Evolutionary conservation across 1,140 invertebrate genomes (phyloP).

Genomic region (Apis florea): DNA sequence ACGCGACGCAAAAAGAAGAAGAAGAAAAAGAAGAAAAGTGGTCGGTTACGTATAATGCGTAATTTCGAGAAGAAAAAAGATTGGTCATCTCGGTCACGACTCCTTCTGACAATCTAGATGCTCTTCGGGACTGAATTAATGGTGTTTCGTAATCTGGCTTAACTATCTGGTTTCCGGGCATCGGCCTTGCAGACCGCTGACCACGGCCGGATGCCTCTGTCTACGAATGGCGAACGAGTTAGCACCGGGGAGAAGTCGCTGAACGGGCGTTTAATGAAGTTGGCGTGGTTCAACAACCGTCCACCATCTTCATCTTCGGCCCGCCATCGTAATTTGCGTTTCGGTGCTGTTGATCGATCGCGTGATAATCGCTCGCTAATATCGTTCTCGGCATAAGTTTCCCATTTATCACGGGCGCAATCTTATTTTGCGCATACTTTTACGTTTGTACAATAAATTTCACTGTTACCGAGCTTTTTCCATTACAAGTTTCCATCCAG

Average conservation of each 20-base stretch:
- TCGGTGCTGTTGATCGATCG: neutral
- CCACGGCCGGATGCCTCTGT: slow-evolving; percentile 62
- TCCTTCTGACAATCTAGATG: slow-evolving; percentile 44
- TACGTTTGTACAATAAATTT: no score
- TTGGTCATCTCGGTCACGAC: slow-evolving; percentile 38
- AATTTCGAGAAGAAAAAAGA: slow-evolving; percentile 8
- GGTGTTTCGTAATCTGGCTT: slow-evolving; percentile 53
- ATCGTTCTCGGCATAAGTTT: no score
- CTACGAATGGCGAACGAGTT: slow-evolving; percentile 56
- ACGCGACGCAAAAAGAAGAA: neutral
- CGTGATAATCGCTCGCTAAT: neutral
- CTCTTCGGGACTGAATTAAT: slow-evolving; percentile 45
- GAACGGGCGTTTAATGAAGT: slow-evolving; percentile 44
- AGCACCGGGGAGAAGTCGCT: slow-evolving; percentile 39
- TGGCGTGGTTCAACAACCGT: slow-evolving; percentile 47
- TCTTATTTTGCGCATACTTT: no score
- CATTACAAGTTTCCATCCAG: neutral
- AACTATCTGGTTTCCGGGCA: slow-evolving; percentile 64
- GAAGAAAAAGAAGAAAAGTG: neutral
- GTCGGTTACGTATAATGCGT: neutral
- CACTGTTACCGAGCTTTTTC: no score
- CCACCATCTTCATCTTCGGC: neutral
- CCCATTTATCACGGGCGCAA: no score
- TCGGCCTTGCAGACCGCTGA: slow-evolving; percentile 63
- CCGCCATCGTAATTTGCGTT: neutral